phyloP scores from a whole-genome alignment of 2,888 invertebrate species.

The Meandrusa payeni region DNA sequence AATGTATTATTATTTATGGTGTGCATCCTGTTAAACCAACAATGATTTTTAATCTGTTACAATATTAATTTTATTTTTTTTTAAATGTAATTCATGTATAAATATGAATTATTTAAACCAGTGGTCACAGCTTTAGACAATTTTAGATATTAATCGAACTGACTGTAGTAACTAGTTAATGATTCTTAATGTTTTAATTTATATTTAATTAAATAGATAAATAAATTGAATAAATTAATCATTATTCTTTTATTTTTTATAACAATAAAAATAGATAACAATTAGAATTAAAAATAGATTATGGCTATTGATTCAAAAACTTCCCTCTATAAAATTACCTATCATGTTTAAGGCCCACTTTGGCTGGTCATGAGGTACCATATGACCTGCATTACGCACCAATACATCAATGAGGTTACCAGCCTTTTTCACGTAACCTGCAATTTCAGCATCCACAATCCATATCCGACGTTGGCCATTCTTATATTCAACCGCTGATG shows the following conservation, averaged over 20 bases:
- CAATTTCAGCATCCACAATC: conserved; percentile 83
- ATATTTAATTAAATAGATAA: conserved; percentile 15
- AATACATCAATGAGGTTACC: conserved; percentile 86
- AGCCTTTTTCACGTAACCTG: conserved; percentile 87
- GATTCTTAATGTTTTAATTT: conserved; percentile 20
- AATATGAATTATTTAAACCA: background rate
- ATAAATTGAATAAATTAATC: background rate
- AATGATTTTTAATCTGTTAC: too few relatives aligned
- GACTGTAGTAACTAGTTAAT: conserved; percentile 19
- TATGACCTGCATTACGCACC: conserved; percentile 89
- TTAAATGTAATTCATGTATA: too few relatives aligned
- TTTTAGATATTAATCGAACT: conserved; percentile 3
- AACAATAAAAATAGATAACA: too few relatives aligned
- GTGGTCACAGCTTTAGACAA: conserved; percentile 5
- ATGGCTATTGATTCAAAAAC: conserved; percentile 31
- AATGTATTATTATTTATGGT: too few relatives aligned
- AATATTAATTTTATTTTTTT: too few relatives aligned
- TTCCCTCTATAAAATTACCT: conserved; percentile 68
- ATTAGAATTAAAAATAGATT: too few relatives aligned
- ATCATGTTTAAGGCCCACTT: conserved; percentile 80
- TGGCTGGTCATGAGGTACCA: conserved; percentile 83
- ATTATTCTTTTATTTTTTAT: conserved; percentile 1
- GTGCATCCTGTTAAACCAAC: too few relatives aligned
- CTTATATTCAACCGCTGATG: conserved; percentile 81
- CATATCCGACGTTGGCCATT: conserved; percentile 83